A percentile compares a stretch with the other conserved stretches of the same genome.
phyloP scores from a whole-genome alignment of 1,140 invertebrate species.

The Sycobia sp. region DNA sequence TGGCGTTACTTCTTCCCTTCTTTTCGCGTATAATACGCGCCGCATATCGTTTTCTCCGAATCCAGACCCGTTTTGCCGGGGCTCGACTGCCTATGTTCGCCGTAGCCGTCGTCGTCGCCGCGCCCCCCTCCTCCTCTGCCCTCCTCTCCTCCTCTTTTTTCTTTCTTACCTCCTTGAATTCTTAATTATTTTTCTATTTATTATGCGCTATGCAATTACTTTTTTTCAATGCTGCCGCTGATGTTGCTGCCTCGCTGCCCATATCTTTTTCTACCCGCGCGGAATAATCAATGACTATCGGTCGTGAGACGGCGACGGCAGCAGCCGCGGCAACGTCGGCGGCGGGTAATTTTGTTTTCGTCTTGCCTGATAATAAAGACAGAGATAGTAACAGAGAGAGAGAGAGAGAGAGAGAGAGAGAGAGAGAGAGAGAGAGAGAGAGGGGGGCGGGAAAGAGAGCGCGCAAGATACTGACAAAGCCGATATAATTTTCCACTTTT shows the following conservation, averaged over 20 bases:
- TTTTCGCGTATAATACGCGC: background rate
- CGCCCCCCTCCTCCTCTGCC: background rate
- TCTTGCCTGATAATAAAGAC: constrained; percentile 18
- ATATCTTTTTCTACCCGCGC: background rate
- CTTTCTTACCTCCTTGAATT: constrained; percentile 12
- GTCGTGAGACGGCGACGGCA: background rate
- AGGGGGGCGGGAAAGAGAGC: no score
- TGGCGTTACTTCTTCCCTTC: constrained; percentile 10
- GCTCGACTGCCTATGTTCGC: constrained; percentile 3
- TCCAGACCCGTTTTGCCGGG: constrained; percentile 2
- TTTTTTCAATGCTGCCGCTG: constrained; percentile 1
- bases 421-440: no score
- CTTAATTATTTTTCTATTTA: constrained; percentile 35
- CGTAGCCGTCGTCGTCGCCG: background rate
- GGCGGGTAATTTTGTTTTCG: constrained; percentile 6
- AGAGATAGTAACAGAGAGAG: no score
- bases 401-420: no score
- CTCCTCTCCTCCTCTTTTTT: constrained; percentile 1
- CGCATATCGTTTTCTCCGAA: constrained; percentile 26
- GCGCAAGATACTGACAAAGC: background rate
- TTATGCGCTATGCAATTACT: constrained; percentile 31
- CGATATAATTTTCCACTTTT: constrained; percentile 21
- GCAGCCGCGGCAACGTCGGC: background rate
- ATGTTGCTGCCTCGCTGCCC: background rate
- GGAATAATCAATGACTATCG: constrained; percentile 21